Base-by-base conservation (phyloP, 35 echinoderm and acorn worm genomes). In the Heliocidaris tuberculata region DNA sequence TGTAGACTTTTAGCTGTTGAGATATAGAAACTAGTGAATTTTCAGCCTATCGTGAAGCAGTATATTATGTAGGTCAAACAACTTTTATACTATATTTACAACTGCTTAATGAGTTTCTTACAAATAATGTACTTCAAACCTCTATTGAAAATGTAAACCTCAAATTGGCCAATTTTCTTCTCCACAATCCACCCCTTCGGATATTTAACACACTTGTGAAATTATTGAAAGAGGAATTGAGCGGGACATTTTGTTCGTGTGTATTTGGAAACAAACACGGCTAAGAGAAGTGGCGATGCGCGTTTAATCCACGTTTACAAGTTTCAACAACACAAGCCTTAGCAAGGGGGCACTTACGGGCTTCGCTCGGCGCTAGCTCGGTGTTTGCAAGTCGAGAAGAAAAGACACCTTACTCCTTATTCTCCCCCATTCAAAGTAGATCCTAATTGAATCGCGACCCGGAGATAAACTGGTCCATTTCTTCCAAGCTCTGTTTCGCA, bases 281-380 rank as follows among this genome's bases (percentile, higher is more conserved):
- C 65, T 5, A 78, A 78, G 65, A 78, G 65, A 78, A 78, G 65
- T 78, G 65, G 65, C 65, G 65, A 78, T 78, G 65, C 65, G 65
- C 65, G 65, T 78, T 78, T 78, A 78, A 78, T 78, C 65, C 65
- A 78, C 65, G 65, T 78, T 78, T 78, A n/a, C 65, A 78, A 78
- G 65, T 78, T 78, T 78, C 2, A 78, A 78, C 65, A 78, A 78
- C 65, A 78, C 65, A 78, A 78, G 21, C 65, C 65, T n/a, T 78
- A 78, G 65, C 65, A 78, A 78, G 65, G 65, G 27, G 65, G 65
- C 65, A 78, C 65, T 78, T 78, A 78, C 65, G 65, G 65, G 21
- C 65, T 78, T 78, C 65, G 65, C 65, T 78, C 65, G 65, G 65
- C 65, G 65, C 65, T 78, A 78, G 27, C 65, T 27, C 7, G 65